Percentiles rank a stretch among this genome's conserved stretches.
Evolutionary conservation across 2,797 vertebrate genomes (phyloP).

Genomic region (Hippoglossus hippoglossus): DNA sequence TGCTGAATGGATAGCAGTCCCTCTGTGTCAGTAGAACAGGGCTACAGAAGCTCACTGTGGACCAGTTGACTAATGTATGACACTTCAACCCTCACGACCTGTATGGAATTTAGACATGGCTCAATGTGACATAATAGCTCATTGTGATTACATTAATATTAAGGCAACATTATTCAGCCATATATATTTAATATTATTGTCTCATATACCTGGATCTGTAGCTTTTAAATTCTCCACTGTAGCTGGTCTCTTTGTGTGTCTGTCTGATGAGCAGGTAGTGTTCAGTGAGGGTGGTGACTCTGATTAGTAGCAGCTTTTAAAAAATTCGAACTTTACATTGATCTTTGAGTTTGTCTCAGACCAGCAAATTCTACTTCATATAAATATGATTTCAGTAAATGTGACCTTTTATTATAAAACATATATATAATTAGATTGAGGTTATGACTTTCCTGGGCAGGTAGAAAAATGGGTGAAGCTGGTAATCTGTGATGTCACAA

Average conservation of each 20-base stretch:
- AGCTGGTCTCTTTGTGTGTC: neutral
- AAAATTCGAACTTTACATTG: too few relatives aligned
- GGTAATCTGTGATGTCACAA: neutral
- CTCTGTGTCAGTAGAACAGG: neutral
- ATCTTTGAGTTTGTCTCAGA: too few relatives aligned
- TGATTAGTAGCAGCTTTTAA: too few relatives aligned
- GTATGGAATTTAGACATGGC: slow-evolving; percentile 6
- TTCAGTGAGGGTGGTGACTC: too few relatives aligned
- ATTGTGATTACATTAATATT: neutral
- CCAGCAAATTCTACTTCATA: too few relatives aligned
- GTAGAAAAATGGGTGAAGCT: neutral
- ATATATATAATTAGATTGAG: neutral
- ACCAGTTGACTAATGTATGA: slow-evolving; percentile 3
- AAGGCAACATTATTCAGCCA: slow-evolving; percentile 1
- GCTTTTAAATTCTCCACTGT: neutral
- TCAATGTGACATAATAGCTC: slow-evolving; percentile 9
- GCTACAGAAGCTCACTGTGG: neutral
- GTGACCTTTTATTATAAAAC: too few relatives aligned
- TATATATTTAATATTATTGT: neutral
- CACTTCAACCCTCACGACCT: neutral
- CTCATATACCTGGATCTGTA: too few relatives aligned
- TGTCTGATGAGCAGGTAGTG: too few relatives aligned
- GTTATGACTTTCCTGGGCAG: neutral
- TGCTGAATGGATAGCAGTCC: neutral
- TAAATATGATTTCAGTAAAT: too few relatives aligned